Conservation (phyloP, 2,888 invertebrate species). For the Bembecia ichneumoniformis region DNA sequence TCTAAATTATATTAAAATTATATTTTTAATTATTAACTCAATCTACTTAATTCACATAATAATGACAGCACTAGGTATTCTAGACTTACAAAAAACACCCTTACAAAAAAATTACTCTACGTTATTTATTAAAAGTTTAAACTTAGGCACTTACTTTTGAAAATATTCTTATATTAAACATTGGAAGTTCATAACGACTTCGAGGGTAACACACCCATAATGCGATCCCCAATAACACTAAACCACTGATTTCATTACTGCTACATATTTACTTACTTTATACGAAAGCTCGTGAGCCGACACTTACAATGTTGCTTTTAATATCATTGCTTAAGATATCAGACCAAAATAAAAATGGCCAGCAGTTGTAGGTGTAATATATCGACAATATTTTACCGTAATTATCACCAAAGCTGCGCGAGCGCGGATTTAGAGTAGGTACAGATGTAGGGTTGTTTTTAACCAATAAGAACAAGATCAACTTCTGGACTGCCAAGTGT, state of each 20-base stretch:
- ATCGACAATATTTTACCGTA: constrained; percentile 45
- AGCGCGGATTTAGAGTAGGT: constrained; percentile 26
- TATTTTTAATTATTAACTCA: too few relatives aligned
- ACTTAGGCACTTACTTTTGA: background rate
- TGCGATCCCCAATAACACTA: constrained; percentile 37
- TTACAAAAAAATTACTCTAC: background rate
- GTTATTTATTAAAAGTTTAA: background rate
- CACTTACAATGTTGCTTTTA: constrained; percentile 42
- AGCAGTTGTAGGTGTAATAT: constrained; percentile 37
- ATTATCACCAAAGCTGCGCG: constrained; percentile 28
- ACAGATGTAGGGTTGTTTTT: constrained; percentile 20
- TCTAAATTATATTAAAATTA: too few relatives aligned
- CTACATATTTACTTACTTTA: constrained; percentile 34
- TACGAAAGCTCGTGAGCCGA: constrained; percentile 16
- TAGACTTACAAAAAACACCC: background rate
- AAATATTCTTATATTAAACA: background rate
- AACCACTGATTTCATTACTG: constrained; percentile 51
- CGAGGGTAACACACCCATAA: constrained; percentile 32
- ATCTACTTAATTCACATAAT: too few relatives aligned
- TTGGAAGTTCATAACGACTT: constrained; percentile 1
- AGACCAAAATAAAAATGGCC: constrained; percentile 26
- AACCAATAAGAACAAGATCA: constrained; percentile 39
- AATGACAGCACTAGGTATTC: too few relatives aligned
- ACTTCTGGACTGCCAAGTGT: constrained; percentile 37
- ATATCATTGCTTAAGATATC: constrained; percentile 46